Base-by-base conservation (phyloP, 1,140 invertebrate species). In the Rhopalosiphum maidis region DNA sequence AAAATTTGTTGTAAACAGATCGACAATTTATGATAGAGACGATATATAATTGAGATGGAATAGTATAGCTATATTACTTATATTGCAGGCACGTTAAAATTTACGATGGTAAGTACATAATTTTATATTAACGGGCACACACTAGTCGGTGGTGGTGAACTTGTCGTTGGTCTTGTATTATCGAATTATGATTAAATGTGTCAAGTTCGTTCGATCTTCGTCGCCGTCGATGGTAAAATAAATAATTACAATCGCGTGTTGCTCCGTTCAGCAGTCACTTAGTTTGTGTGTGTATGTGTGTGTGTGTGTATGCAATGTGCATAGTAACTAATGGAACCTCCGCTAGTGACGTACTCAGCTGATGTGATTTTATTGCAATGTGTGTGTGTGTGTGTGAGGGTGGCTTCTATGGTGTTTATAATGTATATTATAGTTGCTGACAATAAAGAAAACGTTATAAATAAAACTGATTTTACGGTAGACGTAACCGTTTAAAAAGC, bases 111-210 rank as follows among this genome's bases (percentile, higher is more conserved):
- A 37, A 4, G 37, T n/a, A 82, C 77, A 82, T 35, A 82, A 82
- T 37, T 9, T 83, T 83, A 41, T 22, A 41, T 1, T 23, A 25
- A 85, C 41, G 23, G 22, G 3, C 2, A 85, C 23, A 85, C 83
- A 37, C n/a, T 35, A n/a, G 77, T 5, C 77, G 18, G 35, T 37
- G 35, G n/a, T 4, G 48, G 22, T 22, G 83, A 86, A 86, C 85
- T 89, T 88, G 86, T 87, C 43, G 25, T 9, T 30, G 46, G 46
- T n/a, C 18, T n/a, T 30, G 30, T 35, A 48, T 89, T 89, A 89
- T 89, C 54, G 48, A 89, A 89, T 89, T 89, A 89, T 54, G 30
- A 89, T 89, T 89, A 89, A 54, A 89, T 35, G 87, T 37, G 87
- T 89, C 87, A 89, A 89, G 87, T 54, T 89, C n/a, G 48, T 4